Evolutionary conservation across 2,888 invertebrate genomes (phyloP), one percentile per base, ranked within the genome.

Genomic region (Aelia acuminata): DNA sequence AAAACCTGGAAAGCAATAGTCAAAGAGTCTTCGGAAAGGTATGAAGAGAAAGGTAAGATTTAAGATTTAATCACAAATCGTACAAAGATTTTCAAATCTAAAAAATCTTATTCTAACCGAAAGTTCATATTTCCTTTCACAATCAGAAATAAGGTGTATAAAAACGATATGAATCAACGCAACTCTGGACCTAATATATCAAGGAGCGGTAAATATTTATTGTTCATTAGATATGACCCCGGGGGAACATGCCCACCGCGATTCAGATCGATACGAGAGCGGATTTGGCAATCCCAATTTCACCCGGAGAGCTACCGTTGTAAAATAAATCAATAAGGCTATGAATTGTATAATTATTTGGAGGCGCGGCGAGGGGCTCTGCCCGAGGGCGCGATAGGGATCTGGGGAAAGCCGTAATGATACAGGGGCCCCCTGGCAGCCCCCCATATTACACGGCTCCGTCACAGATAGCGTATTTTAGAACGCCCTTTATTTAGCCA

Each of bases 341-440:
- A 57, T 85, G 26, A 85, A 85, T 85, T 85, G 85, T 85, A 85
- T 85, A 85, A 85, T 85, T 85, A 85, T 85, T 85, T 50, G 53
- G 49, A 85, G 85, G 85, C 85, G 85, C 53, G 85, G 85, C 85
- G 35, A 35, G 35, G 50, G 43, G 11, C 50, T 85, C 15, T 15
- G 35, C 47, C 84, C 20, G 4, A 18, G 35, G 50, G 20, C 3
- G 31, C 47, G 84, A 84, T 84, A 84, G 84, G 8, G 49, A 84
- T 49, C 84, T 84, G 48, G 84, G 49, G 84, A 84, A 84, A 84
- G 84, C 84, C 20, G 84, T 84, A 84, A 84, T 84, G 84, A 84
- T 84, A 84, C 84, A 22, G 49, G n/a, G 31, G 39, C n/a, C 35
- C 18, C 43, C 57, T 57, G 50, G 49, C 57, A 50, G 85, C 49